Percentiles rank a stretch among this genome's conserved stretches.
These are phyloP conservation scores for Aplysina aerophoba DNA, from an alignment of 37 sponge, comb jelly and placozoan genomes.

Conservation along the genomic window DNA sequence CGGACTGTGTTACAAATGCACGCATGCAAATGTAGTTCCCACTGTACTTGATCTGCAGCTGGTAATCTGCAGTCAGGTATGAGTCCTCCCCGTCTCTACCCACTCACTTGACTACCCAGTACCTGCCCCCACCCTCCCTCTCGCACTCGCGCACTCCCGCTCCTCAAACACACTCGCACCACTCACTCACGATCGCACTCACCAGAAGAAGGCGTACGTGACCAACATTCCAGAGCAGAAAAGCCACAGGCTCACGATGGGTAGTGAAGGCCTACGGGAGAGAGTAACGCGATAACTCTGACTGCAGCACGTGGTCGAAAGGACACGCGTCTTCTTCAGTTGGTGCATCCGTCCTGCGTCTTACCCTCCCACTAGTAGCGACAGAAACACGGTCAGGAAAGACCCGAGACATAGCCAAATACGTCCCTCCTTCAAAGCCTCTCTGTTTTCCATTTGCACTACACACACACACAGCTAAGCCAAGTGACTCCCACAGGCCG, in stretches of 20 bases:
- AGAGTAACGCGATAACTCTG: neutral
- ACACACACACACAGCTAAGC: no score
- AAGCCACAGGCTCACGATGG: neutral
- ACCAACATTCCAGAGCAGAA: slow-evolving; percentile 9
- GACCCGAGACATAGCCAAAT: neutral
- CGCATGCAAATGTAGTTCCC: no score
- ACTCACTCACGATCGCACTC: neutral
- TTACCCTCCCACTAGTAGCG: neutral
- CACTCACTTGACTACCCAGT: no score
- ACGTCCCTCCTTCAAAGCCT: neutral
- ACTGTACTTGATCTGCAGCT: no score
- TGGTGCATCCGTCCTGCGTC: neutral
- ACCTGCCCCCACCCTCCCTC: no score
- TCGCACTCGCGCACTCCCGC: no score
- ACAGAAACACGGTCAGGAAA: slow-evolving; percentile 1
- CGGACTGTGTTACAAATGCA: no score
- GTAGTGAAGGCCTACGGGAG: neutral
- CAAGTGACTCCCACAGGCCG: no score
- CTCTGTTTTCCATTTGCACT: slow-evolving; percentile 1
- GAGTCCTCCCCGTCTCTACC: no score
- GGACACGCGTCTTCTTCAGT: neutral
- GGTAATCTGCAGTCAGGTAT: no score
- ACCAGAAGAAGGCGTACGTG: slow-evolving; percentile 14
- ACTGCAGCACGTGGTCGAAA: neutral
- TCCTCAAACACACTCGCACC: no score